phyloP scores from a whole-genome alignment of 2,797 vertebrate genomes.

The Etheostoma nigrum region DNA sequence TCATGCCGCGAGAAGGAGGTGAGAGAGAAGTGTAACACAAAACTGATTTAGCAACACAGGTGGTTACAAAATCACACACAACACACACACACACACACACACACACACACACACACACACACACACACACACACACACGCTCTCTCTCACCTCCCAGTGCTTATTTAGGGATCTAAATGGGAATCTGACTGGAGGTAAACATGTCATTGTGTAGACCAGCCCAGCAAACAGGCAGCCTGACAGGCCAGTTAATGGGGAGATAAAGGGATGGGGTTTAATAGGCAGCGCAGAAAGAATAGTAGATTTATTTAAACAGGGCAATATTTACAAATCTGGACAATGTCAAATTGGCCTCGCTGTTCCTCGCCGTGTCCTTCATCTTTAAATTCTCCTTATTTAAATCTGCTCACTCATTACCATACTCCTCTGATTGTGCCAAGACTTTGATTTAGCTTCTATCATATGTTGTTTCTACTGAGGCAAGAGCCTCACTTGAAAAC shows the following conservation, averaged over 20 bases:
- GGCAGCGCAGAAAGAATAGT: constrained; percentile 35
- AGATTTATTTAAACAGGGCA: constrained; percentile 63
- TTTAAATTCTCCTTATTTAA: constrained; percentile 57
- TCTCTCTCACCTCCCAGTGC: constrained; percentile 31
- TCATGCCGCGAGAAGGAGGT: background rate
- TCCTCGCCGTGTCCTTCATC: constrained; percentile 39
- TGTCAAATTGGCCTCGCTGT: constrained; percentile 53
- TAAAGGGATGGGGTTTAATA: constrained; percentile 75
- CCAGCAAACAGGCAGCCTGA: constrained; percentile 74
- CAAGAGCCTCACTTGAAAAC: constrained; percentile 62
- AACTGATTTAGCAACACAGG: constrained; percentile 21
- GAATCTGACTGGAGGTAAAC: constrained; percentile 79
- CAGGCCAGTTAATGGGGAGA: constrained; percentile 80
- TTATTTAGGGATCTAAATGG: constrained; percentile 75
- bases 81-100: constrained; percentile 18
- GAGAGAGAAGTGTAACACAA: background rate
- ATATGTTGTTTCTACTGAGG: constrained; percentile 58
- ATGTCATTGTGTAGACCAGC: constrained; percentile 67
- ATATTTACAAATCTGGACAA: constrained; percentile 69
- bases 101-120: constrained; percentile 14
- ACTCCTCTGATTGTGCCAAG: constrained; percentile 54
- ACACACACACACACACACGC: constrained; percentile 8
- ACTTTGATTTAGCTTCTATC: constrained; percentile 66
- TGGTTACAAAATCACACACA: constrained; percentile 38
- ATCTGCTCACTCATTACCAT: constrained; percentile 51